Evolutionary conservation across 1,140 invertebrate species (phyloP), one percentile per base, ranked within the genome.

Genomic region (Cephus cinctus): DNA sequence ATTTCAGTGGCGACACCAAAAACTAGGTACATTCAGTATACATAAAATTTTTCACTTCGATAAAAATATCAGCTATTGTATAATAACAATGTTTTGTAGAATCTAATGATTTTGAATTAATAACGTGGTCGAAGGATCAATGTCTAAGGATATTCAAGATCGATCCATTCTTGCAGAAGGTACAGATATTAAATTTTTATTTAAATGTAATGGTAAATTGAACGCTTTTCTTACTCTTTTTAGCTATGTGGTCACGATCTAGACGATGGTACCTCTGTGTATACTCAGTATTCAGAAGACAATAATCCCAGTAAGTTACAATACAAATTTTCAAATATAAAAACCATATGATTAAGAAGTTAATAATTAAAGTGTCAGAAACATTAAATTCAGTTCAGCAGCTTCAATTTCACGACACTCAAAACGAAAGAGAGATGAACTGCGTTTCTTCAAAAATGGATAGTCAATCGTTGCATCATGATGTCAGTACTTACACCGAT

Each of bases 121-220:
- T 98, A 0, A 97, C 94, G 1, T 98, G 94, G 94, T 94, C 92
- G 0, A 87, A 92, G 66, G 94, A 98, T 81, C 92, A 96, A 59
- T 93, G 86, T 39, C 78, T 98, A 15, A 78, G 95, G 43, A 86
- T 97, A 12, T 97, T 94, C 88, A 86, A 86, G 65, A 89, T 97
- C 57, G 90, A 94, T 70, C 82, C 86, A 19, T 86, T 86, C 53
- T 76, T 96, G 42, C 83, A 92, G 54, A 92, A 90, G 65, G 80
- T 83, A 63, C 8, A 36, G 20, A 43, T 30, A 14, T 35, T 11
- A 43, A 41, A 20, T n/a, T 12, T 20, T 34, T 22, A 19, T 46
- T 22, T 43, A 48, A 6, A 39, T 48, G 38, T 30, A 32, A 19
- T 34, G 38, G 5, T 21, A n/a, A n/a, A 30, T 40, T 45, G 19